These are phyloP conservation scores for Thumatha senex DNA, from an alignment of 2,888 invertebrate genomes.

Conservation along the genomic window DNA sequence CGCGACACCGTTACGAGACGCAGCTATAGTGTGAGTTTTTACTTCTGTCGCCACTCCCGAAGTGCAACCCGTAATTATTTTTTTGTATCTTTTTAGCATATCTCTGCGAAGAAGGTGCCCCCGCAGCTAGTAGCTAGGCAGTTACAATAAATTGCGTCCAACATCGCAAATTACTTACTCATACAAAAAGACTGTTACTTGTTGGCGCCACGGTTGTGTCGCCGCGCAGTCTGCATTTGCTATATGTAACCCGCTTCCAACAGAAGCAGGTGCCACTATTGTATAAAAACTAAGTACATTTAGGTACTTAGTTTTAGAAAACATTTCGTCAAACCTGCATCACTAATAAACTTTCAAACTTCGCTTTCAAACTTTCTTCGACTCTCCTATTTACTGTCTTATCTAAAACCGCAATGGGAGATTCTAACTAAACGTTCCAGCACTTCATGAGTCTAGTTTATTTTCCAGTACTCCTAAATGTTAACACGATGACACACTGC, in stretches of 20 bases:
- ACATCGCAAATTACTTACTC: conserved; percentile 33
- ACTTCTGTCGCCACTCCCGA: too few species aligned
- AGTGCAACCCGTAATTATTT: too few species aligned
- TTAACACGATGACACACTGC: conserved; percentile 12
- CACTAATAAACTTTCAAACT: conserved; percentile 31
- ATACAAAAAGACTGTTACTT: conserved; percentile 21
- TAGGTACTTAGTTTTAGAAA: too few species aligned
- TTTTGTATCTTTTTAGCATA: too few species aligned
- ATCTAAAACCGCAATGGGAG: conserved; percentile 20
- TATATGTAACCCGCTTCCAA: conserved; percentile 54
- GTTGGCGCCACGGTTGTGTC: conserved; percentile 55
- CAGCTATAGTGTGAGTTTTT: too few species aligned
- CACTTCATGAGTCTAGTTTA: conserved; percentile 20
- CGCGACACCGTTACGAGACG: too few species aligned
- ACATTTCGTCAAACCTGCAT: conserved; percentile 32
- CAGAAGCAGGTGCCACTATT: conserved; percentile 32
- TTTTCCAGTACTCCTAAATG: conserved; percentile 16
- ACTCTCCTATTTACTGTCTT: conserved; percentile 9
- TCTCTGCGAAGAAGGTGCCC: too few species aligned
- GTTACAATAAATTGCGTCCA: conserved; percentile 1
- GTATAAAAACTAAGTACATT: too few species aligned
- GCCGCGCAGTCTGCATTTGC: conserved; percentile 61
- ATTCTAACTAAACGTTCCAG: conserved; percentile 19
- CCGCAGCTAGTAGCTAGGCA: too few species aligned
- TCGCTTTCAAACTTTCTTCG: conserved; percentile 40